Evolutionary conservation across 2,888 invertebrate species (phyloP).

Genomic region (Priocnemis perturbator): DNA sequence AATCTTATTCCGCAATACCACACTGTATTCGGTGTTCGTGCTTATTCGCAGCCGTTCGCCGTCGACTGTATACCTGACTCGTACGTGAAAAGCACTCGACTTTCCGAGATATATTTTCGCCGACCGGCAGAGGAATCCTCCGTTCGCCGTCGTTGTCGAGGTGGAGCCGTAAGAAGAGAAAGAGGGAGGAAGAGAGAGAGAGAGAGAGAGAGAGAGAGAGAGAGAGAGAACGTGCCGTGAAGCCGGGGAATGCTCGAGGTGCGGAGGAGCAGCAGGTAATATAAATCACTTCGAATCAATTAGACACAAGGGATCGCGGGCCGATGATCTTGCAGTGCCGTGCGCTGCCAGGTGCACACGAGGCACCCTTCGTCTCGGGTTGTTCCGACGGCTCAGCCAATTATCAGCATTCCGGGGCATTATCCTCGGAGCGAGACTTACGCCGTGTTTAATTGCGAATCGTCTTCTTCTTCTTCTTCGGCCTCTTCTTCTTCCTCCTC

Average conservation of each 20-base stretch:
- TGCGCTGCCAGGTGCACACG: conserved; percentile 60
- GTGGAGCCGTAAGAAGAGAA: no score
- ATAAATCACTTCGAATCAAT: conserved; percentile 73
- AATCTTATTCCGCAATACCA: no score
- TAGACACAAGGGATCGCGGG: conserved; percentile 70
- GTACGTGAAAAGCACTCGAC: no score
- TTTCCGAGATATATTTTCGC: not conserved
- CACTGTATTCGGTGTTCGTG: no score
- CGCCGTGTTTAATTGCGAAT: conserved; percentile 61
- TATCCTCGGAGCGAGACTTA: conserved; percentile 60
- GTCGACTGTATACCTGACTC: no score
- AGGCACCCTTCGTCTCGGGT: conserved; percentile 52
- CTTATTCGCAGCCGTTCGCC: no score
- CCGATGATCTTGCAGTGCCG: conserved; percentile 64
- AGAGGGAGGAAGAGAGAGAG: conserved; percentile 8
- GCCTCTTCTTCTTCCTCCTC: conserved; percentile 33
- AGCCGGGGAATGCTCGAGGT: conserved; percentile 48
- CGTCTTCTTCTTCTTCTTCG: conserved; percentile 43
- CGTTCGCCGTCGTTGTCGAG: not conserved
- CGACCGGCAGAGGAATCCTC: not conserved
- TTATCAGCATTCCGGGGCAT: conserved; percentile 71
- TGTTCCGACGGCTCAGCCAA: conserved; percentile 61
- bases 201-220: conserved; percentile 18
- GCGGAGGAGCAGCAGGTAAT: conserved; percentile 55
- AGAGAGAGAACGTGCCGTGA: conserved; percentile 30